Conservation (phyloP, 2,113 vertebrate genomes). For the Pluvianellus socialis region DNA sequence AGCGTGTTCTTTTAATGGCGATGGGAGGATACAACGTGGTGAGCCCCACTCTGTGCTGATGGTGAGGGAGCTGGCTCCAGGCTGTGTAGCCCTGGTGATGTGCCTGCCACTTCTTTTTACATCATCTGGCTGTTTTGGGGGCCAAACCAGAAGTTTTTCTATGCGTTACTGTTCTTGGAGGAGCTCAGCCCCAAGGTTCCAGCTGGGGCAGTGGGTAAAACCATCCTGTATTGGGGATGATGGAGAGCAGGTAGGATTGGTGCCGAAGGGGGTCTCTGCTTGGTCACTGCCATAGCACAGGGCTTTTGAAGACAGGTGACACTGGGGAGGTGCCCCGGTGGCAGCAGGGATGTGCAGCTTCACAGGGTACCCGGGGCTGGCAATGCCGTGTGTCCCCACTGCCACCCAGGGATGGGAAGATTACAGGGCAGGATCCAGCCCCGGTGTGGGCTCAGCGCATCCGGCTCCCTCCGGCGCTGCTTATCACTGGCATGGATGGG, state of each 20-base stretch:
- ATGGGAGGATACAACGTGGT: neutral
- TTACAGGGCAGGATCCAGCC: neutral
- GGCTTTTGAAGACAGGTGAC: neutral
- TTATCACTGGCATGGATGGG: rapidly evolving
- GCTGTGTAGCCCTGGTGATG: rapidly evolving
- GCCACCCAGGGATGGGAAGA: neutral
- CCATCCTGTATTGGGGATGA: neutral
- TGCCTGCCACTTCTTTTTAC: neutral
- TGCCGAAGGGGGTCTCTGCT: neutral
- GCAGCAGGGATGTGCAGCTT: rapidly evolving
- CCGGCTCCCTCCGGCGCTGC: neutral
- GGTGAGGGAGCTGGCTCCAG: neutral
- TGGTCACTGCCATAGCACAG: rapidly evolving
- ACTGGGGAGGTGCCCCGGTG: neutral
- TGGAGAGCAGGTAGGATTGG: neutral
- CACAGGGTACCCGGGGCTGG: rapidly evolving
- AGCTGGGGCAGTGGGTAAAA: neutral
- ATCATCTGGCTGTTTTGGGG: neutral
- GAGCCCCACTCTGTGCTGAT: neutral
- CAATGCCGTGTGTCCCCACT: rapidly evolving
- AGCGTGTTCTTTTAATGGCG: neutral
- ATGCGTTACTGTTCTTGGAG: neutral
- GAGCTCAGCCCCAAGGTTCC: neutral
- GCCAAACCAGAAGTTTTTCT: neutral
- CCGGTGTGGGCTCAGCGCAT: rapidly evolving